Evolutionary conservation across 2,113 vertebrate genomes (phyloP), one percentile per base, ranked within the genome.

Genomic region (Stegastes partitus): DNA sequence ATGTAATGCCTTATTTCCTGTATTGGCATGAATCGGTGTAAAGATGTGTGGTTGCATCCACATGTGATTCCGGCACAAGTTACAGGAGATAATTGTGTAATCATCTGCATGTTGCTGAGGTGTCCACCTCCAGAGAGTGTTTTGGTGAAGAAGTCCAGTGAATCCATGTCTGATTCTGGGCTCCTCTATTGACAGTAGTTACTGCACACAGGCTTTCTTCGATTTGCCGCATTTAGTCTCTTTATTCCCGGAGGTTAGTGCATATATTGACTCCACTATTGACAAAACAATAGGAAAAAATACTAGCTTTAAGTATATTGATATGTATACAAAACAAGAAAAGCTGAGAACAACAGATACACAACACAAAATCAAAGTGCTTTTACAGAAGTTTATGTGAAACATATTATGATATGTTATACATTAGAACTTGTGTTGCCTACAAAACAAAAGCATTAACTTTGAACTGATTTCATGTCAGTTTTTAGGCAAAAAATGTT

Each of bases 271-370:
- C 87, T 93, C 28, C 63, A 74, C 53, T 93, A 94, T 95, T 93
- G 93, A 93, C 93, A 93, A 93, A 94, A 87, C 93, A 94, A 82
- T 92, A 85, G 81, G 16, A 84, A 88, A 90, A 90, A 90, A 86
- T 88, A 89, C 81, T 68, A 70, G 77, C 77, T 45, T 73, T 74
- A 90, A 83, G 85, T 85, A 78, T 81, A 83, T 63, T 87, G 85
- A 91, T 91, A 89, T 71, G 74, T 65, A 62, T 42, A 69, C 71
- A 81, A 68, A 88, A 73, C 74, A 81, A 79, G 16, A 81, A 68
- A 64, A 50, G 62, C 56, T 69, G 55, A 85, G 84, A 91, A 66
- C 66, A 59, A 76, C 56, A 50, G 25, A 42, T n/a, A 69, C 65
- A 59, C 18, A 53, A 42, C 51, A 76, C 42, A 76, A 79, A 93